Evolutionary conservation across 1,140 invertebrate species (phyloP), one percentile per base, ranked within the genome.

Genomic region (Heterodera schachtii): DNA sequence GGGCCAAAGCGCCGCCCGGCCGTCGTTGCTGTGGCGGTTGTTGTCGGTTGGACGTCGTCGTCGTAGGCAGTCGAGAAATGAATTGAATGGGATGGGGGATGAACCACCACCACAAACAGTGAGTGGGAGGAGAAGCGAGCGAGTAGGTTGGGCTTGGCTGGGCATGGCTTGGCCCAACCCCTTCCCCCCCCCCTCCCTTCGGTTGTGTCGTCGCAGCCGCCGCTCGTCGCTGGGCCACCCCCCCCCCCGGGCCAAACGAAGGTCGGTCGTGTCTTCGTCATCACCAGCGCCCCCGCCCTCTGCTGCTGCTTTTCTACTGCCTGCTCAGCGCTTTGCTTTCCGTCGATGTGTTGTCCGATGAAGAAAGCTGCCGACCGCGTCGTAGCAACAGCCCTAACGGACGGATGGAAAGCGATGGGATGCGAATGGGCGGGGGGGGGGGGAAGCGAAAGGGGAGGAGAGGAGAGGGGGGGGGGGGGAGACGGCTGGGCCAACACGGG

Each of bases 401-500:
- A 60, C 57, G 57, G 16, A 60, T 60, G 57, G 57, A 60, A 60
- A 60, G 57, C 57, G 57, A 60, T 60, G 57, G 16, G 57, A 60
- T 60, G 57, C 57, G 57, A 60, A 60, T 60, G 57, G 16, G 16
- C 44, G 57, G 52, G 52, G 31, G 52, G 74, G 57, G 57, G 13
- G 57, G 11, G 44, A 44, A 44, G 47, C 9, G 9, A 19, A 44
- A 44, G 47, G 13, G 57, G 16, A 60, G 49, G 49, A 9, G 49
- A 11, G 11, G 11, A 19, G 1, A 16, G 9, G 19, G 19, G 19
- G 57, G 11, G 57, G 16, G 5, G 57, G 57, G 57, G 16, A 41
- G 46, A n/a, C 57, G 60, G 76, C 76, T 78, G 76, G 76, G 76
- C 60, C 76, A 78, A 78, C 64, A 19, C 21, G 11, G 41, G n/a